These are phyloP conservation scores for Heliocidaris erythrogramma DNA, from an alignment of 35 echinoderm and acorn worm genomes.

Conservation along the genomic window DNA sequence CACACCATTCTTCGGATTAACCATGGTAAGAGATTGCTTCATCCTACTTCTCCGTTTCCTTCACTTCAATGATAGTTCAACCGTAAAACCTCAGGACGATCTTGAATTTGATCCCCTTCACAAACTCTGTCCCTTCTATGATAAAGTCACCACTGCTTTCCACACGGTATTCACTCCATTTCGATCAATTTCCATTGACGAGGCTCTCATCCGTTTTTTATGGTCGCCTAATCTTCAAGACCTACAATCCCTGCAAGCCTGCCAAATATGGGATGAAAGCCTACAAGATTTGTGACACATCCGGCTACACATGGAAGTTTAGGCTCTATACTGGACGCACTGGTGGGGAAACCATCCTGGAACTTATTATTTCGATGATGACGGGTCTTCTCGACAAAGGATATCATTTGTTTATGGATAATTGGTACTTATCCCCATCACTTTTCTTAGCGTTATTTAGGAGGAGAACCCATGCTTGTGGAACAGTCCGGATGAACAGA, in stretches of 20 bases:
- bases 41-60: neutral
- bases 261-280: conserved; percentile 51
- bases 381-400: conserved; percentile 34
- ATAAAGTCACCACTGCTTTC: conserved; percentile 30
- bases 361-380: conserved; percentile 30
- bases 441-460: no score
- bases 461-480: no score
- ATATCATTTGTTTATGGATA: no score
- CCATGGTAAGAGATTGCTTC: conserved; percentile 57
- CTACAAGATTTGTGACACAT: conserved; percentile 50
- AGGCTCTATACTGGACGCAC: conserved; percentile 35
- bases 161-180: conserved; percentile 44
- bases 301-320: conserved; percentile 54
- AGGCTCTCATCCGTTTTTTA: conserved; percentile 46
- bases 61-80: conserved; percentile 35
- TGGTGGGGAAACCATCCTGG: neutral
- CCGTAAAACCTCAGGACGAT: neutral
- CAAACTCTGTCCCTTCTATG: conserved; percentile 53
- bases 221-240: conserved; percentile 31
- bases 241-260: conserved; percentile 40
- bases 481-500: no score
- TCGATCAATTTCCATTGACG: conserved; percentile 35
- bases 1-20: neutral
- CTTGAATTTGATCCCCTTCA: conserved; percentile 8
- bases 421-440: no score